A percentile compares a stretch with the other conserved stretches of the same genome.
Conservation (phyloP, 1,140 invertebrate genomes). For the Chymomyza costata region DNA sequence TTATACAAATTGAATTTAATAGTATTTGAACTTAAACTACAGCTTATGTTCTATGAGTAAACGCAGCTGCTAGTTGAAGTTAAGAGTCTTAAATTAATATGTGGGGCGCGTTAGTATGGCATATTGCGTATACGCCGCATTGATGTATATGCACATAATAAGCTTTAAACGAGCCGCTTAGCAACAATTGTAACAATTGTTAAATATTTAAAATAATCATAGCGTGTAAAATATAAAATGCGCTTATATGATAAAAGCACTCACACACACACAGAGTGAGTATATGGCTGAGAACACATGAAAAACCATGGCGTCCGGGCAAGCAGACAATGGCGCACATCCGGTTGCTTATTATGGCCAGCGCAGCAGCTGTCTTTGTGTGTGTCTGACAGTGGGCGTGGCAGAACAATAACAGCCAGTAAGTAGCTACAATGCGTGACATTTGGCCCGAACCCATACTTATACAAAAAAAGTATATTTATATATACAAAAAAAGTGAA, state of each 20-base stretch:
- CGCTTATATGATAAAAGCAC: conserved; percentile 29
- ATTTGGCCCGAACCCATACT: too few species aligned
- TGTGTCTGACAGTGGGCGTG: conserved; percentile 19
- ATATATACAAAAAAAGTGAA: too few species aligned
- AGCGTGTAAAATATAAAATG: conserved; percentile 63
- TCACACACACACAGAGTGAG: background rate
- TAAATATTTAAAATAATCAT: conserved; percentile 72
- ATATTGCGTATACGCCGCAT: conserved; percentile 13
- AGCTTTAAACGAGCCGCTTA: conserved; percentile 41
- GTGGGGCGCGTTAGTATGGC: conserved; percentile 31
- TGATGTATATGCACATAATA: conserved; percentile 10
- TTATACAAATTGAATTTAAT: too few species aligned
- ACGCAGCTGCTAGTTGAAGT: conserved; percentile 57
- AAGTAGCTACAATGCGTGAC: too few species aligned
- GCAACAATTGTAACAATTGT: conserved; percentile 69
- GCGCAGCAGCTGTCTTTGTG: background rate
- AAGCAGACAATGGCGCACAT: conserved; percentile 33
- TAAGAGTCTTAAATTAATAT: too few species aligned
- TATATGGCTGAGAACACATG: too few species aligned
- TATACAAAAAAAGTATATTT: too few species aligned
- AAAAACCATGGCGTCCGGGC: too few species aligned
- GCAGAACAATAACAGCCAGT: conserved; percentile 19
- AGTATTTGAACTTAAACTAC: too few species aligned
- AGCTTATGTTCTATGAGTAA: too few species aligned
- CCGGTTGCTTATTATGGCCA: conserved; percentile 17